Percentiles rank a stretch among this genome's conserved stretches.
phyloP scores from a whole-genome alignment of 2,113 vertebrate species.

The Rhizomys pruinosus region DNA sequence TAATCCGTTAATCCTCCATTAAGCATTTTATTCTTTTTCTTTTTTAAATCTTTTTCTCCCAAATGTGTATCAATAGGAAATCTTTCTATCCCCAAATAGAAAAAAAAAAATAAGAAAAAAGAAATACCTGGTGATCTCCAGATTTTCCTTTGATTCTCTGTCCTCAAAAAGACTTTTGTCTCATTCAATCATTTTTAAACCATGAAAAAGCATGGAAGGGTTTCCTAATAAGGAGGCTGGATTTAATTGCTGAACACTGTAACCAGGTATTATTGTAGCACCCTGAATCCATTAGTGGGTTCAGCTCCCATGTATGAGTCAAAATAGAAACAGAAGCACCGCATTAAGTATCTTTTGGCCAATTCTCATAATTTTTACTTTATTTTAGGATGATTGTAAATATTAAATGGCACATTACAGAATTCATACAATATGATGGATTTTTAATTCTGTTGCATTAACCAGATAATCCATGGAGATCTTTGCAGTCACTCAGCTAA shows the following conservation, averaged over 20 bases:
- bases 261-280: neutral
- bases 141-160: neutral
- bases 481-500: conserved; percentile 20
- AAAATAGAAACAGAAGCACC: neutral
- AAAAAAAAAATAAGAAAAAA: neutral
- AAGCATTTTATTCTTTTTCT: neutral
- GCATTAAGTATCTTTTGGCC: neutral
- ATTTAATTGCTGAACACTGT: neutral
- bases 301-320: neutral
- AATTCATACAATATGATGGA: neutral
- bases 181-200: neutral
- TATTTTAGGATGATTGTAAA: neutral
- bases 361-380: neutral
- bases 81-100: neutral
- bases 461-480: conserved; percentile 4
- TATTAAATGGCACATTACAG: neutral
- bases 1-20: neutral
- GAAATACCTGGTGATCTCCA: neutral
- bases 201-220: neutral
- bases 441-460: conserved; percentile 27
- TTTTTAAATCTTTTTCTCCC: conserved; percentile 3
- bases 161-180: neutral
- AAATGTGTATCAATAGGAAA: neutral
- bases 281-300: neutral
- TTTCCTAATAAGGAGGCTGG: neutral